Evolutionary conservation across 1,140 invertebrate species (phyloP).

Genomic region (Pachypeltis micranthus): DNA sequence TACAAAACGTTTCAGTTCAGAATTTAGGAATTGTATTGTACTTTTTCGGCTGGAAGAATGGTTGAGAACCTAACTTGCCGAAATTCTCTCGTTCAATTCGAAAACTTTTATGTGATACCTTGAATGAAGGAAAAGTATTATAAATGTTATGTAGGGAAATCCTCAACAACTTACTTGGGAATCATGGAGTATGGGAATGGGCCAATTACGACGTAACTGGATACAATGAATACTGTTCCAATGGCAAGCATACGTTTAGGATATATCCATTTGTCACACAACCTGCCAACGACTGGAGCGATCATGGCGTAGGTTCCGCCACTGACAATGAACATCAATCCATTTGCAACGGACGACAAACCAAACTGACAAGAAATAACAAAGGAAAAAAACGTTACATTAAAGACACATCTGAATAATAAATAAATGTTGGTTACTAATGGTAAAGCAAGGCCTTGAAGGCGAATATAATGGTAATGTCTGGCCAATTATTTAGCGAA

Average conservation of each 20-base stretch:
- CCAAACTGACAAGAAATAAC: constrained; percentile 35
- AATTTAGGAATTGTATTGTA: too few species aligned
- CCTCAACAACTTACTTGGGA: constrained; percentile 26
- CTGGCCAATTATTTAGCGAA: not conserved
- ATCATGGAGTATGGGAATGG: constrained; percentile 33
- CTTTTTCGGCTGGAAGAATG: too few species aligned
- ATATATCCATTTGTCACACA: constrained; percentile 34
- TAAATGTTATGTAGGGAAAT: too few species aligned
- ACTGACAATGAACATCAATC: constrained; percentile 42
- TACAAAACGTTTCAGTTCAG: too few species aligned
- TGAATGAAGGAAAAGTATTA: not conserved
- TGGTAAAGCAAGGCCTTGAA: too few species aligned
- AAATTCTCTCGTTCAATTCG: too few species aligned
- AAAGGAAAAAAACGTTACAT: too few species aligned
- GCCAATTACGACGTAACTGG: constrained; percentile 37
- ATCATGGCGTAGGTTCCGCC: constrained; percentile 41
- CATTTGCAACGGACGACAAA: constrained; percentile 39
- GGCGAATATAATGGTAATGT: too few species aligned
- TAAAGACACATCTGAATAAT: too few species aligned
- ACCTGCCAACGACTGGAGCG: constrained; percentile 39
- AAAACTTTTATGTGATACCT: not conserved
- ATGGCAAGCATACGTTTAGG: constrained; percentile 29
- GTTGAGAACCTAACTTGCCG: too few species aligned
- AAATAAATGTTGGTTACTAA: too few species aligned
- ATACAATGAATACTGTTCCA: constrained; percentile 33